phyloP scores from a whole-genome alignment of 2,888 invertebrate genomes.

The Drosophila flavopinicola region DNA sequence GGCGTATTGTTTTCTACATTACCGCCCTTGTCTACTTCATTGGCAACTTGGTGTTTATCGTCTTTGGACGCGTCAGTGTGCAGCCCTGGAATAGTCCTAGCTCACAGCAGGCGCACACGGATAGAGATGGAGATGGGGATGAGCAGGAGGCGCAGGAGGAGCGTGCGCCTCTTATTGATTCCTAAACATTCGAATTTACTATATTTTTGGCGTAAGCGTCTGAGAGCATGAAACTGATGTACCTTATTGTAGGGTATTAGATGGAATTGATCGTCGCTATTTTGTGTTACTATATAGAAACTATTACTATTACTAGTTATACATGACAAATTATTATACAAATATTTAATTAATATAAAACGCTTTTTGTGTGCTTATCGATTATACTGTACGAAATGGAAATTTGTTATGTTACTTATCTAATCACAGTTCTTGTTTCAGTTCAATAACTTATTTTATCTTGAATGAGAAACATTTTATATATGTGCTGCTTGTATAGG shows the following conservation, averaged over 20 bases:
- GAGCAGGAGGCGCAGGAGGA: slow-evolving; percentile 35
- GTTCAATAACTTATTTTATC: neutral
- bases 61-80: slow-evolving; percentile 88
- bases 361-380: slow-evolving; percentile 29
- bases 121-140: neutral
- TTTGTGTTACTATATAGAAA: slow-evolving; percentile 20
- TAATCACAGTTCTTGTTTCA: neutral
- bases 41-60: slow-evolving; percentile 88
- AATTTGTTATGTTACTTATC: neutral
- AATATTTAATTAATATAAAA: slow-evolving; percentile 26
- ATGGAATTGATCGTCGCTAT: slow-evolving; percentile 56
- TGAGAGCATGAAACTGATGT: slow-evolving; percentile 60
- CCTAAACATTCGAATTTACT: slow-evolving; percentile 48
- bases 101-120: slow-evolving; percentile 5
- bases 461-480: neutral
- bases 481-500: neutral
- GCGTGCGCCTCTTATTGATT: slow-evolving; percentile 52
- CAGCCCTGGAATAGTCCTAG: slow-evolving; percentile 89
- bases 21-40: slow-evolving; percentile 89
- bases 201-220: slow-evolving; percentile 27
- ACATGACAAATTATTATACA: slow-evolving; percentile 34
- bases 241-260: slow-evolving; percentile 59
- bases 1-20: slow-evolving; percentile 91
- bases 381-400: neutral
- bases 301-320: slow-evolving; percentile 33